Conservation (phyloP, 1,140 invertebrate genomes). For the Tribolium madens region DNA sequence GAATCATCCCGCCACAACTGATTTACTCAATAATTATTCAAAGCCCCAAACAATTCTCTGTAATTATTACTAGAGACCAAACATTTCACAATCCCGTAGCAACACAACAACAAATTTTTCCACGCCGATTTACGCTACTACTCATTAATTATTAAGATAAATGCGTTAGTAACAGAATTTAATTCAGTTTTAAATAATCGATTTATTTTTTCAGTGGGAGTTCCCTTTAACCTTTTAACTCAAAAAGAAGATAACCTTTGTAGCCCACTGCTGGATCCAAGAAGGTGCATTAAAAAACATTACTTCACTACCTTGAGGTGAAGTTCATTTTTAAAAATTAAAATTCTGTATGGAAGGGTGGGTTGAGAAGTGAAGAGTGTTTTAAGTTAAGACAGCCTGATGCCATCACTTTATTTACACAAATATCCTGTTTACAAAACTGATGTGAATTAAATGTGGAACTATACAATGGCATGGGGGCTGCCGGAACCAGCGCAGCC, state of each 20-base stretch:
- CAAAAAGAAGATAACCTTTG: slow-evolving; percentile 3
- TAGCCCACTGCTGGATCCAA: not conserved
- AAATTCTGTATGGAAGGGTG: too few relatives aligned
- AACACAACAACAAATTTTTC: not conserved
- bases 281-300: slow-evolving; percentile 10
- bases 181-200: not conserved
- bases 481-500: slow-evolving; percentile 54
- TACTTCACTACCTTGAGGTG: slow-evolving; percentile 7
- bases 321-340: too few relatives aligned
- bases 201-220: not conserved
- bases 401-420: slow-evolving; percentile 62
- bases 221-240: not conserved
- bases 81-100: not conserved
- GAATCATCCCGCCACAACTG: not conserved
- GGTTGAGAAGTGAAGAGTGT: not conserved
- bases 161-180: not conserved
- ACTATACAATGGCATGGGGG: slow-evolving; percentile 54
- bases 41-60: too few relatives aligned
- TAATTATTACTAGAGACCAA: too few relatives aligned
- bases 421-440: slow-evolving; percentile 64
- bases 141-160: not conserved
- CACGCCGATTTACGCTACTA: not conserved
- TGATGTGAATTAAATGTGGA: slow-evolving; percentile 60
- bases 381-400: slow-evolving; percentile 55
- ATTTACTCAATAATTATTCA: too few relatives aligned